Conservation (phyloP, 2,113 vertebrate species). For the Hyperoodon ampullatus region DNA sequence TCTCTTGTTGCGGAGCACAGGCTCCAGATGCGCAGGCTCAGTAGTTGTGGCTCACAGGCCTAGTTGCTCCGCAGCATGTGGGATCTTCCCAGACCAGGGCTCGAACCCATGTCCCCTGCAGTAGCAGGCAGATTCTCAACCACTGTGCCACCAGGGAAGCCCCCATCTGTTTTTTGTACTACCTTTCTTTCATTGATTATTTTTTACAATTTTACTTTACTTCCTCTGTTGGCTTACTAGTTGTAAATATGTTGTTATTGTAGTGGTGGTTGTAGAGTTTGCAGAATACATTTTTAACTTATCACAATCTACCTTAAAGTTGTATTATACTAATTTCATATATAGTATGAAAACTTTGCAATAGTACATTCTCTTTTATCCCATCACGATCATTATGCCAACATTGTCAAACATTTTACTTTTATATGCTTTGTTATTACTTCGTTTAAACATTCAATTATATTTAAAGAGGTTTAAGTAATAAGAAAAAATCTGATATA, state of each 20-base stretch:
- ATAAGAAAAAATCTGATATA: background rate
- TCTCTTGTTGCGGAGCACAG: too few relatives aligned
- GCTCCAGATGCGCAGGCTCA: fast-evolving
- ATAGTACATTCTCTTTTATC: background rate
- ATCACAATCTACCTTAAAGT: background rate
- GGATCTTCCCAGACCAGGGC: too few relatives aligned
- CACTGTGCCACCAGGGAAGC: too few relatives aligned
- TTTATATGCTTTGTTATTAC: background rate
- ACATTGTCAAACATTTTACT: background rate
- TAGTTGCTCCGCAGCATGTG: too few relatives aligned
- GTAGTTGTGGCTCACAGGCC: too few relatives aligned
- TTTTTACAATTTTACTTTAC: background rate
- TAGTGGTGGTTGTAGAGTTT: background rate
- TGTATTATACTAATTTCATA: background rate
- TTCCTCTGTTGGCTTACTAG: background rate
- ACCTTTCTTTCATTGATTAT: background rate
- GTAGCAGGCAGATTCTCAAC: too few relatives aligned
- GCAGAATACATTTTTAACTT: background rate
- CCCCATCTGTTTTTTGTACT: background rate
- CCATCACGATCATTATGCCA: background rate
- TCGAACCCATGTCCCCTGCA: too few relatives aligned
- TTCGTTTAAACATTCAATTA: background rate
- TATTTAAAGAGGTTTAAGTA: background rate
- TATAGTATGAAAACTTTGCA: background rate
- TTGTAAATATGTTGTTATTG: background rate